Base-by-base conservation (phyloP, 2,888 invertebrate species). In the Hymenopus coronatus region DNA sequence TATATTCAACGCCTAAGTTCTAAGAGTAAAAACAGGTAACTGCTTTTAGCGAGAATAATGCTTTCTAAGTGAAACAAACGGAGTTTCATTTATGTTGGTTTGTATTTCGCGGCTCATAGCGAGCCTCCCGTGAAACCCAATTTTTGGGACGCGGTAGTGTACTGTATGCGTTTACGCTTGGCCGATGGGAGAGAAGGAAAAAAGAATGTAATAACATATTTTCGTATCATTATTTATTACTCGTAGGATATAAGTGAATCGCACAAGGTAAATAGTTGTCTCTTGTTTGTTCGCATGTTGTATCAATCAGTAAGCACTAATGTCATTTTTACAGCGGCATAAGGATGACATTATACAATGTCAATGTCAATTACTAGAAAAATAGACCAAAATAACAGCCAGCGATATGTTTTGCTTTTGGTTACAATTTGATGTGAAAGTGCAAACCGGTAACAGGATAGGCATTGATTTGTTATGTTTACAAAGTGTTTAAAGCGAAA, bases 321-420 rank as follows among this genome's bases (percentile, higher is more conserved):
- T 83, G 30, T 83, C 82, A 28, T 89, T 90, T 88, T 89, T 86
- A 85, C 89, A 82, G 81, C 88, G 82, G 85, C 33, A 28, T 89
- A 88, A 88, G 85, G 83, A 88, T 87, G 89, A 89, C 90, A 90
- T 90, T 90, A 89, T 87, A 87, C 89, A 89, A 89, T 90, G 90
- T 90, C 90, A 90, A 89, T 90, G 90, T 90, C 90, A 90, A 89
- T 90, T 90, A 89, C 90, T 87, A 90, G 89, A 88, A 89, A 89
- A 89, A 89, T 88, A 82, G 88, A 84, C 40, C 84, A 82, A 84
- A 82, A 85, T 89, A 85, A 54, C 40, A 85, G 82, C 82, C 40
- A 86, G 83, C 27, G 46, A 81, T 85, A 84, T 89, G 27, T 28
- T 14, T 83, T 40, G 30, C 46, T 81, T 30, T 9, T 85, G 25